These are phyloP conservation scores for Acholoe squamosa DNA, from an alignment of 2,888 invertebrate species.

Conservation along the genomic window DNA sequence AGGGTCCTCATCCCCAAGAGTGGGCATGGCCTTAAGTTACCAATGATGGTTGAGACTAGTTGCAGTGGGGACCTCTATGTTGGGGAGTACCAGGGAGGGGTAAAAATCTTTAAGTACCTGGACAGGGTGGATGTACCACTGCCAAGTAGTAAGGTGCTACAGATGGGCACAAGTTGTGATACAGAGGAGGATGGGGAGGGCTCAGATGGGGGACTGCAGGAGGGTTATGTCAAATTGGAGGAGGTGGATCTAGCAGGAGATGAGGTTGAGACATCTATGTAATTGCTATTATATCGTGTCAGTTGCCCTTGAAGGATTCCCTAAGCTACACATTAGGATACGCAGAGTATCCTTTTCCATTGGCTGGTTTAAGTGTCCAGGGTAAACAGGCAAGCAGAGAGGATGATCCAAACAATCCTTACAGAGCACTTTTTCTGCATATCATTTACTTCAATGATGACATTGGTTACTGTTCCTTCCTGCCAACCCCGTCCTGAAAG, in stretches of 20 bases:
- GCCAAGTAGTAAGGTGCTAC: background rate
- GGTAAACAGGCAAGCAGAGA: no score
- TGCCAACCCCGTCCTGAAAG: no score
- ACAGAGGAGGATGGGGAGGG: background rate
- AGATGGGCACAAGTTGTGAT: background rate
- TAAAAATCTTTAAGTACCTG: conserved; percentile 66
- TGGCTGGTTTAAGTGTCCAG: no score
- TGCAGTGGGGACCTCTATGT: conserved; percentile 62
- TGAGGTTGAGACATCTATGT: conserved; percentile 48
- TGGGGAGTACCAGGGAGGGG: conserved; percentile 65
- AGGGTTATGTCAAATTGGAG: background rate
- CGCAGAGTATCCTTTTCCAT: no score
- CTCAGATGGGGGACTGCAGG: background rate
- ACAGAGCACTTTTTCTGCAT: no score
- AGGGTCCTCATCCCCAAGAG: conserved; percentile 46
- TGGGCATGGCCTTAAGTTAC: conserved; percentile 61
- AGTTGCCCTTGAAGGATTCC: no score
- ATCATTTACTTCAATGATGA: no score
- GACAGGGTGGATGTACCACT: conserved; percentile 44
- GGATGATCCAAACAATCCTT: no score
- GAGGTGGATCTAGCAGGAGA: background rate
- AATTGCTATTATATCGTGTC: no score
- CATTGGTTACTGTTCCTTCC: no score
- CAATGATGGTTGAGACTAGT: conserved; percentile 62
- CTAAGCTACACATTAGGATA: no score